Evolutionary conservation across 1,140 invertebrate genomes (phyloP), one percentile per base, ranked within the genome.

Genomic region (Palaemon carinicauda): DNA sequence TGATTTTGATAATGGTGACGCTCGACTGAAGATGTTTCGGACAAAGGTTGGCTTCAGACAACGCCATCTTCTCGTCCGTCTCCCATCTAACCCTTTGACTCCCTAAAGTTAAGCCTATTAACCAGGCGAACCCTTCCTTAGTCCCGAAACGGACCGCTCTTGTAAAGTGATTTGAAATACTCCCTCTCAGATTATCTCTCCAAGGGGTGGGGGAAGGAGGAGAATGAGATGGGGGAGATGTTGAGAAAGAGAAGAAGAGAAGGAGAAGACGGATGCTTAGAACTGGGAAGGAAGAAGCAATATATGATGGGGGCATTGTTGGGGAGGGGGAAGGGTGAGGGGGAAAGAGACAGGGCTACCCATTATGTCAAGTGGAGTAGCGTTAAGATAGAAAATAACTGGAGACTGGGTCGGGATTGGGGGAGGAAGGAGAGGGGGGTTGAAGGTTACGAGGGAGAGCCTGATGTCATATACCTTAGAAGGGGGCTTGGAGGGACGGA

Each of bases 71-170:
- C 60, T 33, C 79, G 54, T 31, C 79, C 60, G 54, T 69, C 60
- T 69, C 56, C 54, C 33, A 51, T 21, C 54, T 41, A 65, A 69
- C 54, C 79, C 79, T 81, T 81, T 81, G 79, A 65, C 79, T 69
- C 79, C 33, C 60, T 12, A 41, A 50, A 81, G 79, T 81, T 81
- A 81, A 81, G 79, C 79, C 79, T 81, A 81, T 81, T 81, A 81
- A 33, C 78, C 27, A 10, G 24, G 78, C 52, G 73, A 24, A 53
- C 53, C 56, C 52, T 33, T 80, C 78, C 56, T 80, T n/a, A 27
- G 65, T 31, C 24, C 3, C 65, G 21, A n/a, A n/a, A 24, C 24
- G 65, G 65, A 24, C 24, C 29, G 65, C 24, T 69, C 65, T 69
- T 31, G 65, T 33, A 79, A 53, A 31, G 78, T 56, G 53, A 56